phyloP scores from a whole-genome alignment of 2,797 vertebrate genomes.

The Myotis myotis region DNA sequence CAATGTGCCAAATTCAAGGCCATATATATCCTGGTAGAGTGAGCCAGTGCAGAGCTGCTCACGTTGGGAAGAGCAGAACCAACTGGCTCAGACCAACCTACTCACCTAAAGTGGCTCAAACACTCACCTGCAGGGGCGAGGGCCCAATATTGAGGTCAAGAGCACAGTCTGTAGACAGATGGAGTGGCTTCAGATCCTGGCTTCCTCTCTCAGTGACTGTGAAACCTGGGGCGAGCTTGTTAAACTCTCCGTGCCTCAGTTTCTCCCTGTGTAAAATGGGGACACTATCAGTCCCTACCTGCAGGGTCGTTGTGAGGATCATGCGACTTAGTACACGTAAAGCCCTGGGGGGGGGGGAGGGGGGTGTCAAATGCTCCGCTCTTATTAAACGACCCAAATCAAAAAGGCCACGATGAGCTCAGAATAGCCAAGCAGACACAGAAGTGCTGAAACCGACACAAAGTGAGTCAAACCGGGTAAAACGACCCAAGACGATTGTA shows the following conservation, averaged over 20 bases:
- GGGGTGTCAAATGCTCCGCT: too few relatives aligned
- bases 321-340: neutral
- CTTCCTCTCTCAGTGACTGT: neutral
- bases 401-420: neutral
- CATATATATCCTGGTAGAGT: too few relatives aligned
- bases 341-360: too few relatives aligned
- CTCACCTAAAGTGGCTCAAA: neutral
- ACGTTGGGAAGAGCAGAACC: neutral
- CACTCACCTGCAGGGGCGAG: rapidly evolving
- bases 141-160: rapidly evolving
- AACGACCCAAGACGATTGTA: neutral
- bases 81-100: neutral
- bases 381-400: neutral
- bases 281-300: neutral
- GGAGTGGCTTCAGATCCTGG: neutral
- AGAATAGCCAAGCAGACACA: neutral
- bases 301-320: neutral
- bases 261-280: neutral
- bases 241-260: neutral
- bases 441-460: neutral
- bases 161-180: neutral
- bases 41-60: neutral
- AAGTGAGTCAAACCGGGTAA: neutral
- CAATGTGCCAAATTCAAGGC: neutral
- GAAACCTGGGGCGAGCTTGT: neutral